Evolutionary conservation across 2,888 invertebrate genomes (phyloP).

Genomic region (Tyria jacobaeae): DNA sequence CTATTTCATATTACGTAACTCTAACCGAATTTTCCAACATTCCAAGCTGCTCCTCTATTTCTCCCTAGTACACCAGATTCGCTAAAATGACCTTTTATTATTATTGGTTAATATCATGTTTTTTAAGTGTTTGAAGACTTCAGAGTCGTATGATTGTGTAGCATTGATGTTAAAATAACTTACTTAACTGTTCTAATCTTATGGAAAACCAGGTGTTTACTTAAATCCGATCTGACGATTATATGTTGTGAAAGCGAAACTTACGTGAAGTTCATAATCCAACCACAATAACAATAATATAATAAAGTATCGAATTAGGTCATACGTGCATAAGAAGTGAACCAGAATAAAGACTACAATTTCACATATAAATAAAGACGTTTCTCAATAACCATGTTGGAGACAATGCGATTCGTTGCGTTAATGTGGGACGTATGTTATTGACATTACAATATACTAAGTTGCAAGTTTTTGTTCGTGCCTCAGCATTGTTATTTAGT

Average conservation of each 20-base stretch:
- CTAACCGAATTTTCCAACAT: not conserved
- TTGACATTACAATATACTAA: conserved; percentile 50
- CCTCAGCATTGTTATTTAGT: conserved; percentile 46
- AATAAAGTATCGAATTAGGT: not conserved
- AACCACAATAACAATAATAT: not conserved
- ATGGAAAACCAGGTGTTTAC: not conserved
- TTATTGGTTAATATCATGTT: not conserved
- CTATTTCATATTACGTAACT: not conserved
- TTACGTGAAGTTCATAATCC: not conserved
- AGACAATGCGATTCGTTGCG: conserved; percentile 55
- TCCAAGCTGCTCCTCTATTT: not conserved
- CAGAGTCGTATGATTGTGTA: too few relatives aligned
- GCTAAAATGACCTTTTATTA: not conserved
- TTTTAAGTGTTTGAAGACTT: too few relatives aligned
- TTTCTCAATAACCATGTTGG: conserved; percentile 43
- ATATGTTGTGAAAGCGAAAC: not conserved
- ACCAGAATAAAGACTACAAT: conserved; percentile 7
- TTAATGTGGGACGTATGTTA: conserved; percentile 51
- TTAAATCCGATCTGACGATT: not conserved
- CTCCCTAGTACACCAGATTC: not conserved
- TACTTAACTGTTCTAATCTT: not conserved
- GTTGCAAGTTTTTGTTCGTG: conserved; percentile 40
- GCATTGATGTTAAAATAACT: too few relatives aligned
- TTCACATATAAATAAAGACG: conserved; percentile 27
- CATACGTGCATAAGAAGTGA: conserved; percentile 5